Evolutionary conservation across 2,888 invertebrate genomes (phyloP).

Genomic region (Polyploca ridens): DNA sequence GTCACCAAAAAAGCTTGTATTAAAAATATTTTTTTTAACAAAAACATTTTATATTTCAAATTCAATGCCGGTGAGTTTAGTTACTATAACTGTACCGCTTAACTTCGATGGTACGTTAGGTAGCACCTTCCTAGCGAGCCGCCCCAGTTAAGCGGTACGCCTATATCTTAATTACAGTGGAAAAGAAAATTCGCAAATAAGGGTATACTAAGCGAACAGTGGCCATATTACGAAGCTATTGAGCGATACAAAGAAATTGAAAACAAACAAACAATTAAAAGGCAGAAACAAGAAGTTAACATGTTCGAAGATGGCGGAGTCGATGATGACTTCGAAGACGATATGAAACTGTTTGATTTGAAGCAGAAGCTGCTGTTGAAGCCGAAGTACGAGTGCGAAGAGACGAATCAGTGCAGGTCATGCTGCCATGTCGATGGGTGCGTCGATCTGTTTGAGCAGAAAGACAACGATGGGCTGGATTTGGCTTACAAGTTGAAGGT

Average conservation of each 20-base stretch:
- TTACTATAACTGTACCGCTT: not conserved
- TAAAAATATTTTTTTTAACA: too few relatives aligned
- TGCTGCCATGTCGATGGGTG: slow-evolving; percentile 62
- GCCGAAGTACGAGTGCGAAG: slow-evolving; percentile 54
- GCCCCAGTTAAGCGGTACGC: too few relatives aligned
- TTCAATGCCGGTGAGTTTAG: too few relatives aligned
- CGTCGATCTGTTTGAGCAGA: slow-evolving; percentile 61
- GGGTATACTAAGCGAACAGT: slow-evolving; percentile 72
- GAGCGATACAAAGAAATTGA: slow-evolving; percentile 52
- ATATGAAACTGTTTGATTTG: slow-evolving; percentile 71
- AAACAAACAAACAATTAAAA: slow-evolving; percentile 35
- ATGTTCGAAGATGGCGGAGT: slow-evolving; percentile 38
- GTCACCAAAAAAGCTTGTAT: too few relatives aligned
- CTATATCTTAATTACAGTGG: slow-evolving; percentile 61
- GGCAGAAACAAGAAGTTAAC: slow-evolving; percentile 34
- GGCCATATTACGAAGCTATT: slow-evolving; percentile 75
- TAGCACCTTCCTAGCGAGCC: too few relatives aligned
- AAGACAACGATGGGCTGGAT: slow-evolving; percentile 58
- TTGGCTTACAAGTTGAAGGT: slow-evolving; percentile 64
- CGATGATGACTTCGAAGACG: slow-evolving; percentile 68
- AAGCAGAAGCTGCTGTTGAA: slow-evolving; percentile 61
- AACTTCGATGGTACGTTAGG: too few relatives aligned
- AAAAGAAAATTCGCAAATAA: slow-evolving; percentile 74
- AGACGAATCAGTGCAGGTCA: slow-evolving; percentile 57
- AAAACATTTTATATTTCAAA: too few relatives aligned